Base-by-base conservation (phyloP, 2,888 invertebrate genomes). In the Ichneumoninae sp. region DNA sequence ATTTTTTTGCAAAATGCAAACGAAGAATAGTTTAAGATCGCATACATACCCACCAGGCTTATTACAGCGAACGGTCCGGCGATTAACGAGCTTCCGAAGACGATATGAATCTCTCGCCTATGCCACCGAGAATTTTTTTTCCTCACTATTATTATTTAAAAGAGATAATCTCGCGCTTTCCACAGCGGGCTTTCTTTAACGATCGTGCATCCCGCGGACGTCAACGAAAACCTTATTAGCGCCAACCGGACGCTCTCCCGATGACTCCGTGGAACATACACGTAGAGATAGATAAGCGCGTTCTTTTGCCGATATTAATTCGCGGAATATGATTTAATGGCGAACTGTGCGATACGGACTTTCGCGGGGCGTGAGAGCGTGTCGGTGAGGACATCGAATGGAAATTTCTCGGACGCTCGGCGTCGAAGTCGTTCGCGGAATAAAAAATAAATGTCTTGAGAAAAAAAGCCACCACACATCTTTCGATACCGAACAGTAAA, bases 41-140 rank as follows among this genome's bases (percentile, higher is more conserved):
- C 26, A 22, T 36, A 36, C 57, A 47, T 74, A 50, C 36, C 33
- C 30, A 10, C 30, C 52, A 65, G 33, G 65, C 66, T 66, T 66
- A 36, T 76, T 75, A 75, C 50, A 76, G 76, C 33, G 30, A 62
- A 36, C 4, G 50, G 33, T 33, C 30, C 10, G 5, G 36, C 75
- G 66, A 65, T 76, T 76, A 65, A 76, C 74, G 74, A 74, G 74
- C 74, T 60, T 74, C 74, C 47, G 74, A 62, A 66, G 65, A 66
- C 36, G 50, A 66, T 76, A 54, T 30, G 50, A 50, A 76, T 52
- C 66, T 72, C 22, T 72, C 16, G 75, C 65, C 36, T 65, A 19
- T 4, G 75, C 33, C 50, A 47, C 33, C 33, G 33, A 33, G 19
- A 47, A 65, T 16, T 52, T 65, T 47, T 44, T 47, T 75, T 30